Evolutionary conservation across 2,797 vertebrate genomes (phyloP), one percentile per base, ranked within the genome.

Genomic region (Lepilemur ruficaudatus): DNA sequence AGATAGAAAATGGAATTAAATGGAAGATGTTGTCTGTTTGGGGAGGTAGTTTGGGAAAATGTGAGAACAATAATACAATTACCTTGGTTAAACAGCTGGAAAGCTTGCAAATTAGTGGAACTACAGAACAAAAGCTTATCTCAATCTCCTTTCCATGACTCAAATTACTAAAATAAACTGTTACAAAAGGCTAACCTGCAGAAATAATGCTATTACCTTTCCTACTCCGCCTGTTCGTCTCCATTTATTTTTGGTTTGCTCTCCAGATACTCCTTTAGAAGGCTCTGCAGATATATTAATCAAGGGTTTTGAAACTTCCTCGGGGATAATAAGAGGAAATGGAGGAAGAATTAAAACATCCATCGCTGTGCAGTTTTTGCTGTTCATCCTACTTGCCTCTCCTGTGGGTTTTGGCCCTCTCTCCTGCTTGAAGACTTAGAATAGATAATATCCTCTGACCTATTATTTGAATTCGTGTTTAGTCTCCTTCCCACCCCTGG

Each of bases 121-220:
- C 22, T 35, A 67, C 12, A 67, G 75, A 93, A 59, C 43, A 73
- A 89, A 43, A 95, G 32, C 69, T 59, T 25, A 89, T 35, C 25
- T 48, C 18, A 70, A 14, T 70, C 80, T 89, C 70, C 43, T 92
- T 96, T 93, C 72, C 59, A 7, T 95, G 92, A 80, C 48, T 87
- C 46, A 92, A 46, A 57, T 92, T 81, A 85, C 75, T 88, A 76
- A 95, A 89, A 75, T 91, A 46, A 96, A 84, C 28, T 87, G 12
- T 75, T 91, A 82, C 23, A 69, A 85, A 75, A 89, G n/a, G 32
- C 79, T 92, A 91, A 46, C 18, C 38, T 86, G 32, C 12, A 65
- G 91, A 94, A 93, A 86, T 78, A 95, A 94, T 83, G n/a, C n/a
- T 88, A 32, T 70, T 96, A 55, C 70, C 89, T 89, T 50, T 93